These are phyloP conservation scores for Ormyrus thymus DNA, from an alignment of 2,888 invertebrate genomes.

Conservation along the genomic window DNA sequence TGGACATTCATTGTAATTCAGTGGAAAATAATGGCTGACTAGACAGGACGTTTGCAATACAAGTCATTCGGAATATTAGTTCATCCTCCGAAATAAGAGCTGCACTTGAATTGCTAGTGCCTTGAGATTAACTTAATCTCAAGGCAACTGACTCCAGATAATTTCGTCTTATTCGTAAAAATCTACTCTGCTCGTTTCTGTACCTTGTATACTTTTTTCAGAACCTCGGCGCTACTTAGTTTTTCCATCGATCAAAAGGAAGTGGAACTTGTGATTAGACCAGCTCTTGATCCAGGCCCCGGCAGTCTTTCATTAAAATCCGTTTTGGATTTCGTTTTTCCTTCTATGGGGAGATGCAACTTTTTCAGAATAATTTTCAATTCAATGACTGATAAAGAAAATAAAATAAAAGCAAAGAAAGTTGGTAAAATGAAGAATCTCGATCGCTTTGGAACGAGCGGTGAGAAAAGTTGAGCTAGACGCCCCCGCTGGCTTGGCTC, in stretches of 20 bases:
- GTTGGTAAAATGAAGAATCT: not conserved
- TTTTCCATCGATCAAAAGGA: slow-evolving; percentile 28
- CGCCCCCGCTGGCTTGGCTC: not conserved
- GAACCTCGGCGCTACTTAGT: no score
- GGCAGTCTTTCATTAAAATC: slow-evolving; percentile 38
- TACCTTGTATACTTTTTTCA: no score
- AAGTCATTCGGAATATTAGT: no score
- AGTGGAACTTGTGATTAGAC: slow-evolving; percentile 45
- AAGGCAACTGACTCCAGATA: no score
- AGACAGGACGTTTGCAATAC: no score
- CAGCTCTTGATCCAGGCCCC: slow-evolving; percentile 13
- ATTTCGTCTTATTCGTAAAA: no score
- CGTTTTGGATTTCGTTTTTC: slow-evolving; percentile 11
- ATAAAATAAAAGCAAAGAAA: not conserved
- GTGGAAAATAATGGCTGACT: no score
- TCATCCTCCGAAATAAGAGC: no score
- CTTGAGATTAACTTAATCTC: no score
- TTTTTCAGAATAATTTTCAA: not conserved
- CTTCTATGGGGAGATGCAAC: not conserved
- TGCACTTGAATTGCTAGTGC: no score
- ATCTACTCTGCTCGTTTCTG: no score
- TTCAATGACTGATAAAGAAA: not conserved
- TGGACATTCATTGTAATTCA: no score
- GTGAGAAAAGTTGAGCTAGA: slow-evolving; percentile 33
- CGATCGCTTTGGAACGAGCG: slow-evolving; percentile 17